Percentiles rank a stretch among this genome's conserved stretches.
Conservation (phyloP, 1,140 invertebrate genomes). For the Radopholus similis region DNA sequence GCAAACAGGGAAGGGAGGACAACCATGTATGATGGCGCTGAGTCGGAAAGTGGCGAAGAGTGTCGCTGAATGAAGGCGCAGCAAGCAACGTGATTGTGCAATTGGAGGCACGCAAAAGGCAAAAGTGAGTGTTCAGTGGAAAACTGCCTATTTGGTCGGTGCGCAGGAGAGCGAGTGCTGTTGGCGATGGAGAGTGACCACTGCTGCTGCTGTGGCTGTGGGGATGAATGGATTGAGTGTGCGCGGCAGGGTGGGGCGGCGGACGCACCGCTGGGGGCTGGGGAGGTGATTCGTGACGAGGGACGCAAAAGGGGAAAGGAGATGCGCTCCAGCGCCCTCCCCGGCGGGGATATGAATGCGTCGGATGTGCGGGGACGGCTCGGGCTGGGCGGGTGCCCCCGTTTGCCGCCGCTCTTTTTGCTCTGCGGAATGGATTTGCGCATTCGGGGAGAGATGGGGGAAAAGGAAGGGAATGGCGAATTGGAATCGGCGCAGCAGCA, state of each 20-base stretch:
- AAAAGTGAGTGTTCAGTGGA: too few relatives aligned
- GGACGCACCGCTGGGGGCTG: neutral
- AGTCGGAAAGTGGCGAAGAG: too few relatives aligned
- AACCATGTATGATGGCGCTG: too few relatives aligned
- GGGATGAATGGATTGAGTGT: neutral
- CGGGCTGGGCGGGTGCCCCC: slow-evolving; percentile 1
- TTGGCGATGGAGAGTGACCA: neutral
- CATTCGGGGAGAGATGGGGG: neutral
- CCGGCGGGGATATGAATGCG: too few relatives aligned
- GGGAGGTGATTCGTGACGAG: neutral
- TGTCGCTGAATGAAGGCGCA: too few relatives aligned
- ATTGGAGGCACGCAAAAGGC: too few relatives aligned
- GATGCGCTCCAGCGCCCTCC: neutral
- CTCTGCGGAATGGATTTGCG: neutral
- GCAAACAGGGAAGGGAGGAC: too few relatives aligned
- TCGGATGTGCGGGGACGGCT: neutral
- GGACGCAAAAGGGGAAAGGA: neutral
- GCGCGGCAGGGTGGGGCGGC: neutral
- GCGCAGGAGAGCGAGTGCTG: neutral
- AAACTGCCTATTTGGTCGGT: neutral
- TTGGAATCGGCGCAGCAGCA: too few relatives aligned
- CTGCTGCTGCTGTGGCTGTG: too few relatives aligned
- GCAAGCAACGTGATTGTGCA: too few relatives aligned
- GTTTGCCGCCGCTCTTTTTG: neutral
- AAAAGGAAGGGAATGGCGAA: too few relatives aligned